A percentile compares a stretch with the other conserved stretches of the same genome.
These are phyloP conservation scores for Punctoribates punctum DNA, from an alignment of 2,888 invertebrate genomes.

Conservation along the genomic window DNA sequence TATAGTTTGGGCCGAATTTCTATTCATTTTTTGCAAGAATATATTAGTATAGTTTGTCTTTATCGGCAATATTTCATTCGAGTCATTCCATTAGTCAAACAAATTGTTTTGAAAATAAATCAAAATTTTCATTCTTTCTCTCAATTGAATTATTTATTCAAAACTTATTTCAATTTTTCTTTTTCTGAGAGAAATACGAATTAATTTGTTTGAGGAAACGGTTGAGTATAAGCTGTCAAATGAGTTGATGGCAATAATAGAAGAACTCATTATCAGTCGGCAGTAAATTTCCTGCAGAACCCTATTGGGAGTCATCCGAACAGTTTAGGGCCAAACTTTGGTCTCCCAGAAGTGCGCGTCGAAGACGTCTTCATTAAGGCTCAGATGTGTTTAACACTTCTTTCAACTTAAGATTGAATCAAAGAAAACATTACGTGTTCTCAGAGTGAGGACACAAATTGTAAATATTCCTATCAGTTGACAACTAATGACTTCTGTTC, in stretches of 20 bases:
- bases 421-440: slow-evolving; percentile 13
- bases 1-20: too few species aligned
- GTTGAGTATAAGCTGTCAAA: background rate
- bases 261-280: slow-evolving; percentile 8
- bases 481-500: slow-evolving; percentile 8
- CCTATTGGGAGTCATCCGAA: slow-evolving; percentile 10
- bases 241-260: background rate
- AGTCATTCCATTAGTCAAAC: too few species aligned
- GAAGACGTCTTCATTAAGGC: slow-evolving; percentile 30
- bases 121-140: background rate
- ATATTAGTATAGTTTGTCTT: too few species aligned
- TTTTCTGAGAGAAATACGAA: background rate
- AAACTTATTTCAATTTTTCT: background rate
- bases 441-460: slow-evolving; percentile 9
- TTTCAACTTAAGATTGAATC: slow-evolving; percentile 17
- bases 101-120: too few species aligned
- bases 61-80: too few species aligned
- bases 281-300: slow-evolving; percentile 2
- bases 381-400: slow-evolving; percentile 14
- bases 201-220: background rate
- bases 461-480: slow-evolving; percentile 1
- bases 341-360: slow-evolving; percentile 22
- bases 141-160: background rate
- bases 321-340: slow-evolving; percentile 22
- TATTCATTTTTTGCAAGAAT: too few species aligned